Base-by-base conservation (phyloP, 2,888 invertebrate genomes). In the Zaprionus lineosus region DNA sequence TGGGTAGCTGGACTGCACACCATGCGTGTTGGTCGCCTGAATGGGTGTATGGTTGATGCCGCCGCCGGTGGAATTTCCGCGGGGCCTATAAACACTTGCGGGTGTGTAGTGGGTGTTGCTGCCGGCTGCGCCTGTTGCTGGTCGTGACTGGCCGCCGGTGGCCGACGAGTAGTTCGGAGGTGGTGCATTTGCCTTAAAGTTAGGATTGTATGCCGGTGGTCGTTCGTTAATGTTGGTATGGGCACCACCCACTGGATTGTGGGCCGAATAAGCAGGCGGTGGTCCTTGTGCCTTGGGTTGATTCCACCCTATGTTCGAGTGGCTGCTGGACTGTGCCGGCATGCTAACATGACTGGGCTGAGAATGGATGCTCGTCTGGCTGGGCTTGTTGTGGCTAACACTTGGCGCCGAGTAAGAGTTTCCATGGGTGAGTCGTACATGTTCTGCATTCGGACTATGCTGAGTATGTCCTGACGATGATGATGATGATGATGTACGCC, bases 281-380 rank as follows among this genome's bases (percentile, higher is more conserved):
- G 89, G 88, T 3, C 89, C 89, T 39, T 87, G 87, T 0, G 84
- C 36, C 40, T 88, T 86, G 2, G 87, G 87, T 3, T 87, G 86
- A 76, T 89, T 90, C 89, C 89, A 89, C 15, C 89, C 89, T 8
- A 89, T 81, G 15, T 89, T 84, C 2, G 87, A 0, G 79, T 21
- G 0, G 47, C 6, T 1, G 61, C 64, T 4, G 67, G 46, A 14
- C 31, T 33, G 83, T 31, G 2, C 37, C 11, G 15, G 18, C 8
- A 72, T 62, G 26, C 74, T 68, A 8, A 58, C 65, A 9, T 71
- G 68, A 57, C 74, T 81, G 16, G 84, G 40, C 41, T 76, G 75
- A 0, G 78, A 59, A 0, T 68, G 63, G 2, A 55, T 58, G n/a
- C 29, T 24, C 1, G 11, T 16, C 16, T 43, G 11, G 28, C 29